phyloP scores from a whole-genome alignment of 1,140 invertebrate genomes.

The Pseudobourletiella spinata region DNA sequence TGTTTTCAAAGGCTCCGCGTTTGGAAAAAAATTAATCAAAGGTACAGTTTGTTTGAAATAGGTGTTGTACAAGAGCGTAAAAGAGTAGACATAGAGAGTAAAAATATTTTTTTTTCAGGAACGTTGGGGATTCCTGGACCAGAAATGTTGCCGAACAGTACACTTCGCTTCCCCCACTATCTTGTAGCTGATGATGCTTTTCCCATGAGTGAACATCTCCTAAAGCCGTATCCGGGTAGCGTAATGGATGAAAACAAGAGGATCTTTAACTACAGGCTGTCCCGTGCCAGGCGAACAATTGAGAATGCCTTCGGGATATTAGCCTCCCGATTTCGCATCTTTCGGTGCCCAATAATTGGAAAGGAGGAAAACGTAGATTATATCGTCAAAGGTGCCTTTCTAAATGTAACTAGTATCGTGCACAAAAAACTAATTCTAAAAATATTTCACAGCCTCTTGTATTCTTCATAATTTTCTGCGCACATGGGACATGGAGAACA shows the following conservation, averaged over 20 bases:
- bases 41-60: neutral
- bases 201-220: slow-evolving; percentile 34
- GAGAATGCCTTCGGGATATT: slow-evolving; percentile 49
- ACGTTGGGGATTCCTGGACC: neutral
- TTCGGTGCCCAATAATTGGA: slow-evolving; percentile 13
- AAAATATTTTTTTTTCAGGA: neutral
- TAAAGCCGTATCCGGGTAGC: slow-evolving; percentile 41
- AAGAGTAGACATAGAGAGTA: neutral
- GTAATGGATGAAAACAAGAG: neutral
- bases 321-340: slow-evolving; percentile 38
- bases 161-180: slow-evolving; percentile 18
- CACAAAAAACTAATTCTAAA: neutral
- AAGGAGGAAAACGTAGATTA: neutral
- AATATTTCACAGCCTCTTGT: slow-evolving; percentile 3
- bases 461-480: slow-evolving; percentile 21
- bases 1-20: slow-evolving; percentile 20
- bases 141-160: neutral
- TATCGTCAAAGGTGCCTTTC: slow-evolving; percentile 35
- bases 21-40: slow-evolving; percentile 15
- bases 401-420: neutral
- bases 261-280: slow-evolving; percentile 24
- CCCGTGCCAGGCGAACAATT: slow-evolving; percentile 40
- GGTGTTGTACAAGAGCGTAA: neutral
- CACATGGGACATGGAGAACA: neutral
- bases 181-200: slow-evolving; percentile 37